Evolutionary conservation across 1,140 invertebrate genomes (phyloP).

Genomic region (Diorhabda elongata): DNA sequence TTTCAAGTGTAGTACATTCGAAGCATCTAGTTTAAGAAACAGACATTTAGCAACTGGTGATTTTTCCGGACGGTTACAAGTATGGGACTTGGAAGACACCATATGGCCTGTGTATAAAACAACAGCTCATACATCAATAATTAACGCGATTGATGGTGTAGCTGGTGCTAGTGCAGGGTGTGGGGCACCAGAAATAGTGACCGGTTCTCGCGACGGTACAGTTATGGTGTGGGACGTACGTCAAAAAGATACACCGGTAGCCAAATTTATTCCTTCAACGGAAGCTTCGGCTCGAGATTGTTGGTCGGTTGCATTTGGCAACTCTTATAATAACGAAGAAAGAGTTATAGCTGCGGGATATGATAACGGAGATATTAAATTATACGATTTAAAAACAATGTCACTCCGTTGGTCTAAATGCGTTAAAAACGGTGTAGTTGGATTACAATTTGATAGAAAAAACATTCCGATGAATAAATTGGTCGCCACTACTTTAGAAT

Average conservation of each 20-base stretch:
- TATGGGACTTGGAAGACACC: conserved; percentile 81
- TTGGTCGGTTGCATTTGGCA: conserved; percentile 84
- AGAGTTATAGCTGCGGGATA: conserved; percentile 85
- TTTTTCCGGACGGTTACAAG: conserved; percentile 81
- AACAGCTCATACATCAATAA: conserved; percentile 81
- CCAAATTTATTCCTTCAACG: conserved; percentile 68
- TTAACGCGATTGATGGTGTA: conserved; percentile 90
- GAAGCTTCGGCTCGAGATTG: conserved; percentile 70
- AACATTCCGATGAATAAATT: conserved; percentile 96
- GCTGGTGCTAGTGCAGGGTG: conserved; percentile 78
- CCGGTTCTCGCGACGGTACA: conserved; percentile 86
- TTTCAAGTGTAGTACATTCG: conserved; percentile 93
- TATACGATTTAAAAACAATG: conserved; percentile 89
- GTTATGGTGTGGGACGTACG: conserved; percentile 95
- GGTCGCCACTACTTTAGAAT: conserved; percentile 87
- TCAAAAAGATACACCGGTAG: conserved; percentile 83
- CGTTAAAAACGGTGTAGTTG: conserved; percentile 89
- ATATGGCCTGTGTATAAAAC: conserved; percentile 73
- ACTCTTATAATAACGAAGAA: conserved; percentile 82
- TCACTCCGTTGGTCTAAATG: conserved; percentile 85
- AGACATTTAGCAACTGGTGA: conserved; percentile 85
- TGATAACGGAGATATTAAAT: conserved; percentile 94
- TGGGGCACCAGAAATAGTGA: conserved; percentile 91
- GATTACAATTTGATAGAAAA: conserved; percentile 87
- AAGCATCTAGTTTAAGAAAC: conserved; percentile 73